A percentile compares a stretch with the other conserved stretches of the same genome.
Conservation (phyloP, 1,140 invertebrate genomes). For the Drosophila tristis region DNA sequence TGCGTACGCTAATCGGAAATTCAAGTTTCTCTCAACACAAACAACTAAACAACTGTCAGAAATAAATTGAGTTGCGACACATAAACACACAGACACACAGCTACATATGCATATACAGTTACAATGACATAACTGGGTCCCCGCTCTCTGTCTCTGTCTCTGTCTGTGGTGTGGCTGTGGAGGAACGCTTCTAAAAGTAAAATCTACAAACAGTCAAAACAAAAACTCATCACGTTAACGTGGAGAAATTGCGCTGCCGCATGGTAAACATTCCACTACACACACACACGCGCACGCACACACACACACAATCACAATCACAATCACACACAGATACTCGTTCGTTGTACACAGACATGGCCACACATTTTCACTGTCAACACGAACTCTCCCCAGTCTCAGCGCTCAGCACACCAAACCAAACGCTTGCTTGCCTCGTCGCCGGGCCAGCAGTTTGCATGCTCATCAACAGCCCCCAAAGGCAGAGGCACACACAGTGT, state of each 20-base stretch:
- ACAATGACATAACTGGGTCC: conserved; percentile 25
- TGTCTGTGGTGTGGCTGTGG: not conserved
- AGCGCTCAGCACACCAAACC: conserved; percentile 22
- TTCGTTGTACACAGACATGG: conserved; percentile 31
- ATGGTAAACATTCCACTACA: conserved; percentile 52
- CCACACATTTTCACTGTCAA: conserved; percentile 68
- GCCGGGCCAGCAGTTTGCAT: conserved; percentile 28
- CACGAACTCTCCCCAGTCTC: conserved; percentile 49
- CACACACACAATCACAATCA: no score
- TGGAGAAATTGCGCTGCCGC: conserved; percentile 59
- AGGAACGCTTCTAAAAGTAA: conserved; percentile 31
- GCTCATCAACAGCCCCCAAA: conserved; percentile 57
- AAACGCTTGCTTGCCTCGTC: conserved; percentile 1
- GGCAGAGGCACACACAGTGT: conserved; percentile 5
- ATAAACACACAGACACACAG: not conserved
- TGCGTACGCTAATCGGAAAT: conserved; percentile 36
- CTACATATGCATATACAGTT: not conserved
- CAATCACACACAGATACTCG: conserved; percentile 12
- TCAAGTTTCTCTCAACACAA: conserved; percentile 24
- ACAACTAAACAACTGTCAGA: conserved; percentile 54
- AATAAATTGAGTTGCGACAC: conserved; percentile 62
- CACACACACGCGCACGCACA: conserved; percentile 33
- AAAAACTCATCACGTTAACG: conserved; percentile 72
- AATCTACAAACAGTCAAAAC: conserved; percentile 61
- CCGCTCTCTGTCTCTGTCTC: not conserved